Evolutionary conservation across 2,113 vertebrate species (phyloP).

Genomic region (zebrafish (Danio rerio)): GRCz12tu NC_133179.1:22762501-22763000

Average conservation of each 20-base stretch:
- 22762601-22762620: neutral
- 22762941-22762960: too few species aligned
- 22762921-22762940: neutral
- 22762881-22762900: neutral
- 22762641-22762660: neutral
- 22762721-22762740: slow-evolving; percentile 2
- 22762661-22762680: neutral
- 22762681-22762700: slow-evolving; percentile 11
- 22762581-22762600: neutral
- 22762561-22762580: neutral
- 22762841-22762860: neutral
- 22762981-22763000: too few species aligned
- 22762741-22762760: neutral
- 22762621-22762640: neutral
- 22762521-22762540: neutral
- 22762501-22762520: neutral
- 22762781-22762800: neutral
- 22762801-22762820: too few species aligned
- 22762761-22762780: neutral
- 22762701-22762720: neutral
- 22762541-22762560: neutral
- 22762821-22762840: neutral
- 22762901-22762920: neutral
- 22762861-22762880: neutral
- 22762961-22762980: too few species aligned